These are phyloP conservation scores for Mungos mungo DNA, from an alignment of 2,113 vertebrate species.

Conservation along the genomic window DNA sequence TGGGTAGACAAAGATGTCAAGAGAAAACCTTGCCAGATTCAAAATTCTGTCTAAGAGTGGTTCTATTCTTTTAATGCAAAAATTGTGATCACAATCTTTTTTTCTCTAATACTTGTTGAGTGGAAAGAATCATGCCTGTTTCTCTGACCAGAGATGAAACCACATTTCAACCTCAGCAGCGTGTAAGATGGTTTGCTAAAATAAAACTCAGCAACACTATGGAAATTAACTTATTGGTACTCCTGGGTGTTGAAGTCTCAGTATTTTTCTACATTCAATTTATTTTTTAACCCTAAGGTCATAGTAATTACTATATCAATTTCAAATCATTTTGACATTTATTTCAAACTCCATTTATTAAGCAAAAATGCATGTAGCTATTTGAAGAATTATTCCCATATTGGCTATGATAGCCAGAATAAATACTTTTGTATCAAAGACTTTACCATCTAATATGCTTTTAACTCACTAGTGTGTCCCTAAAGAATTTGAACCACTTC, in stretches of 20 bases:
- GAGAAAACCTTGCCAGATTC: neutral
- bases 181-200: neutral
- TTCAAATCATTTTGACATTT: neutral
- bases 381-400: neutral
- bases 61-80: neutral
- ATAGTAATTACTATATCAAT: neutral
- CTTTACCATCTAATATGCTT: neutral
- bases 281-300: neutral
- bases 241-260: neutral
- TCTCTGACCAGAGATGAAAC: neutral
- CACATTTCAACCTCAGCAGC: neutral
- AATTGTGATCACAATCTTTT: neutral
- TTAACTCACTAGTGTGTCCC: neutral
- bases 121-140: neutral
- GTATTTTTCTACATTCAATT: neutral
- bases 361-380: neutral
- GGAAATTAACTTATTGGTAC: neutral
- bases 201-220: neutral
- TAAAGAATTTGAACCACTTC: neutral
- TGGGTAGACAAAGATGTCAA: neutral
- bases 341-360: neutral
- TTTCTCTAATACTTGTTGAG: slow-evolving; percentile 3
- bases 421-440: neutral
- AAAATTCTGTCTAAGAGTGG: neutral
- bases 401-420: neutral